phyloP scores from a whole-genome alignment of 2,888 invertebrate genomes.

The Pegoplata infirma region DNA sequence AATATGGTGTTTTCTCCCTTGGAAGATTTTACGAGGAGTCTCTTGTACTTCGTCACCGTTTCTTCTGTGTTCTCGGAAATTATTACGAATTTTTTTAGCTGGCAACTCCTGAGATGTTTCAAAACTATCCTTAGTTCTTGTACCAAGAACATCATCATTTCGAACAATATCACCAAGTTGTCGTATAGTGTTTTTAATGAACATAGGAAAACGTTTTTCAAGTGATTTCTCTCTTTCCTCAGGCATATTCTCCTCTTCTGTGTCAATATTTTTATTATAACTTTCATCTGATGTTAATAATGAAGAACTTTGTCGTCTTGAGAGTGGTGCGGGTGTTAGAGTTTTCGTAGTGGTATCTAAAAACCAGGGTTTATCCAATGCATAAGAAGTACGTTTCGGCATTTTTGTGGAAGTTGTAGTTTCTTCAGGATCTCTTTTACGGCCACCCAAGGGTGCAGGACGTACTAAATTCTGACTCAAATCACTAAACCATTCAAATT shows the following conservation, averaged over 20 bases:
- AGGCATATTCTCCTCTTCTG: not conserved
- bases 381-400: not conserved
- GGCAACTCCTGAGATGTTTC: not conserved
- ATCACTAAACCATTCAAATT: constrained; percentile 74
- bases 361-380: constrained; percentile 63
- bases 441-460: constrained; percentile 71
- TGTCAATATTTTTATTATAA: not conserved
- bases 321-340: constrained; percentile 63
- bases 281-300: not conserved
- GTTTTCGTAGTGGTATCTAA: constrained; percentile 46
- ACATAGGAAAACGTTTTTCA: not conserved
- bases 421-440: constrained; percentile 15
- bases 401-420: not conserved
- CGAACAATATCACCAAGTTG: not conserved
- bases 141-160: not conserved
- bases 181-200: not conserved
- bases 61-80: not conserved
- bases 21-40: too few relatives aligned
- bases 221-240: not conserved
- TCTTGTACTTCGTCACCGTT: too few relatives aligned
- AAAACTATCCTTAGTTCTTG: not conserved
- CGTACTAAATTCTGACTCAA: constrained; percentile 70
- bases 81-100: not conserved
- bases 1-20: not conserved
- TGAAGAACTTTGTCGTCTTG: constrained; percentile 28